phyloP scores from a whole-genome alignment of 2,888 invertebrate genomes.

The Nebria salina region DNA sequence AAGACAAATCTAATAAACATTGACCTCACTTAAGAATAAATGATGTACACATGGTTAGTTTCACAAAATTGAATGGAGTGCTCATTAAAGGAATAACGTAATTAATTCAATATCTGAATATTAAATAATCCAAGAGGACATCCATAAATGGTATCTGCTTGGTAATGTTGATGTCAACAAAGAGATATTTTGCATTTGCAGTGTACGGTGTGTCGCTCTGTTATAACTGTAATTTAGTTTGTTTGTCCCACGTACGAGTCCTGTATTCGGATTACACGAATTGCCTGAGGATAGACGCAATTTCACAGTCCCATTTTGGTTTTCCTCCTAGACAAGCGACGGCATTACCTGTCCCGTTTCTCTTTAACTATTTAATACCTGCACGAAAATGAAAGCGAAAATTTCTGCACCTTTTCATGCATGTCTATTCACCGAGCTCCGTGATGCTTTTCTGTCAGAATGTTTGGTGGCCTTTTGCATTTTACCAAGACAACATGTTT shows the following conservation, averaged over 20 bases:
- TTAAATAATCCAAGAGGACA: slow-evolving; percentile 13
- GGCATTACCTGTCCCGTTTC: slow-evolving; percentile 2
- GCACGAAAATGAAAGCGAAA: slow-evolving; percentile 25
- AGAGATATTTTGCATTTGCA: not conserved
- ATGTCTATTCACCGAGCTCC: not conserved
- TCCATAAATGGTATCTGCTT: not conserved
- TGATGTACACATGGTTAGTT: no score
- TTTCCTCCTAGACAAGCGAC: slow-evolving; percentile 1
- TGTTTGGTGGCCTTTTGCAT: not conserved
- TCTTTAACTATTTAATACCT: slow-evolving; percentile 42
- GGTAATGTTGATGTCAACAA: not conserved
- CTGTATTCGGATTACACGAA: slow-evolving; percentile 6
- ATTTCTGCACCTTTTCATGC: slow-evolving; percentile 5
- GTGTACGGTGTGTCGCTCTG: not conserved
- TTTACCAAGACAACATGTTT: not conserved
- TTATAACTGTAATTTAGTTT: slow-evolving; percentile 26
- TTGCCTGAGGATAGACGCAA: slow-evolving; percentile 27
- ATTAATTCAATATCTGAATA: slow-evolving; percentile 9
- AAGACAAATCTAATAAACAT: no score
- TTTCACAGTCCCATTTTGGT: slow-evolving; percentile 14
- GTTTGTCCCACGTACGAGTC: slow-evolving; percentile 9
- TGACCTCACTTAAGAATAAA: no score
- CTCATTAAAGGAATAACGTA: slow-evolving; percentile 16
- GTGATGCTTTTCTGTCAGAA: not conserved
- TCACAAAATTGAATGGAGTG: not conserved